These are phyloP conservation scores for Clavelina lepadiformis DNA, from an alignment of 23 tunicate species.

Conservation along the genomic window DNA sequence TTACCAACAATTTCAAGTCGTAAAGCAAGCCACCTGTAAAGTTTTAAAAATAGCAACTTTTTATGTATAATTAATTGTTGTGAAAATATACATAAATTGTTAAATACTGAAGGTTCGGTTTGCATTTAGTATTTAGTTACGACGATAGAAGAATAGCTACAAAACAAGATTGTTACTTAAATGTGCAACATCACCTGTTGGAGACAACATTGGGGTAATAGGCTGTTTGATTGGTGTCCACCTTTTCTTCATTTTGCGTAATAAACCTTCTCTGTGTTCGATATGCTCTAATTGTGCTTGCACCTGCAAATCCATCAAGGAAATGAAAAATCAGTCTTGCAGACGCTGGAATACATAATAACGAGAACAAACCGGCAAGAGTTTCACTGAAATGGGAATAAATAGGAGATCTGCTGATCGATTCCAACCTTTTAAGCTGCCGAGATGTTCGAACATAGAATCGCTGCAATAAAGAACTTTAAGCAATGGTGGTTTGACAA, in stretches of 20 bases:
- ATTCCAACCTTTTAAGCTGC: conserved; percentile 67
- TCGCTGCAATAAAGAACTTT: conserved; percentile 19
- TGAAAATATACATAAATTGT: too few species aligned
- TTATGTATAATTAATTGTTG: too few species aligned
- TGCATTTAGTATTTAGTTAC: too few species aligned
- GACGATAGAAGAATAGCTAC: neutral
- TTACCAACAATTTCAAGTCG: conserved; percentile 67
- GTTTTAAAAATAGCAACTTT: neutral
- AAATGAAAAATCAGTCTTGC: too few species aligned
- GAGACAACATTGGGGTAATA: conserved; percentile 70
- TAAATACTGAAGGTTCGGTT: too few species aligned
- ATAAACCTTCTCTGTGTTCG: conserved; percentile 35
- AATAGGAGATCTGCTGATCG: conserved; percentile 72
- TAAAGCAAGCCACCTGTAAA: conserved; percentile 78
- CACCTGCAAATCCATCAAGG: conserved; percentile 62
- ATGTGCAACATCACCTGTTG: conserved; percentile 29
- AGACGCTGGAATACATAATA: too few species aligned
- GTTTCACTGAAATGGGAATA: conserved; percentile 82
- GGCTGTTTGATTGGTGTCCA: conserved; percentile 57
- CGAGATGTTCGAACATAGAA: conserved; percentile 63
- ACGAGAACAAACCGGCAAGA: conserved; percentile 27
- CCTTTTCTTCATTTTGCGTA: conserved; percentile 44
- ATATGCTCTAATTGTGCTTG: conserved; percentile 63
- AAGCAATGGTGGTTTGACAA: too few species aligned
- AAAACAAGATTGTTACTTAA: neutral